Evolutionary conservation across 2,113 vertebrate genomes (phyloP).

Genomic region (Ptyas mucosa): DNA sequence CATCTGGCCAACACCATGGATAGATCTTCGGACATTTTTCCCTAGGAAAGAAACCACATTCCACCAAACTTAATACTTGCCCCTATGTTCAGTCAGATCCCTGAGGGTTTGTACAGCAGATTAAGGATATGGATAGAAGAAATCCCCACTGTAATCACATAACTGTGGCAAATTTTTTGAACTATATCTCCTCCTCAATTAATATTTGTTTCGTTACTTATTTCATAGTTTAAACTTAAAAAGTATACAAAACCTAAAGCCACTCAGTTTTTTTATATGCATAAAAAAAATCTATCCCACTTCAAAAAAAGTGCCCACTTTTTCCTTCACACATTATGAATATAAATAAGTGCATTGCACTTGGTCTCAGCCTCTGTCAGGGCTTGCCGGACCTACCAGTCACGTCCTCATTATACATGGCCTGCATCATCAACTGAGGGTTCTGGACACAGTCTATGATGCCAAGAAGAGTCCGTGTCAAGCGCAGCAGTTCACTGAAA

Average conservation of each 20-base stretch:
- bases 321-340: background rate
- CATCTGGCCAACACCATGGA: constrained; percentile 96
- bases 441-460: constrained; percentile 94
- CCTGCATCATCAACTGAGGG: constrained; percentile 67
- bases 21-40: constrained; percentile 90
- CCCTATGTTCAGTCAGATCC: background rate
- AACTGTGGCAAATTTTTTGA: background rate
- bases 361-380: background rate
- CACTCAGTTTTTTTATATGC: too few species aligned
- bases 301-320: background rate
- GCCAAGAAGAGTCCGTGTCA: constrained; percentile 89
- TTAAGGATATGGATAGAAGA: background rate
- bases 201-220: background rate
- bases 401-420: constrained; percentile 75
- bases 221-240: background rate
- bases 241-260: background rate
- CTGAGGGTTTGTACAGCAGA: background rate
- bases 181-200: background rate
- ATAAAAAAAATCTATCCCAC: background rate
- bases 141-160: background rate
- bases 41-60: constrained; percentile 56
- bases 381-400: constrained; percentile 63
- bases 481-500: constrained; percentile 92
- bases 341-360: background rate
- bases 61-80: background rate